Evolutionary conservation across 2,113 vertebrate genomes (phyloP), one percentile per base, ranked within the genome.

Genomic region (Pontoporia blainvillei): DNA sequence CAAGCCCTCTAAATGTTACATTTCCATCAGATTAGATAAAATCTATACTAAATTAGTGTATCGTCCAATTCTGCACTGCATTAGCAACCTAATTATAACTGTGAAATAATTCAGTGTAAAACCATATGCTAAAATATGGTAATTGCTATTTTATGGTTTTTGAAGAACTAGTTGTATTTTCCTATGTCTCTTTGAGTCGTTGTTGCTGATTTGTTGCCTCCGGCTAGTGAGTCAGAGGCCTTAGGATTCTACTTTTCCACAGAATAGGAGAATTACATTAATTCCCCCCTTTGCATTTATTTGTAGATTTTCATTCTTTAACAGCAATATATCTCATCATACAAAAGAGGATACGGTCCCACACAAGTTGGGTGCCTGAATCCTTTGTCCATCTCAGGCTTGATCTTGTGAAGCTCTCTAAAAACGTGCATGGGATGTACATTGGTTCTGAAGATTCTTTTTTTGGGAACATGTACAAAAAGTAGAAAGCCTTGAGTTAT

Each of bases 71-170:
- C 83, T 67, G 90, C 6, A 59, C 72, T 54, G 89, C 79, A 86
- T 91, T 91, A 97, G 81, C 66, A 85, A 12, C 87, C 96, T 92
- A 91, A 97, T 96, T 96, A 84, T 83, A 93, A 94, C 71, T 92
- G 66, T 84, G 94, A 94, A 29, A 85, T 97, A 97, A 91, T 97
- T 79, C 86, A 89, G 91, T 92, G 88, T 95, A 96, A 96, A 98
- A 95, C 94, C 83, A 49, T 90, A 92, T 95, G 97, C 69, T 97
- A 97, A 86, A 97, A 98, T 98, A 94, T 93, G 98, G 83, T 96
- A 49, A 96, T 96, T 93, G 93, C 73, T 94, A 91, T 41, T 96
- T 91, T 97, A 73, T 71, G 97, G 71, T 73, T 44, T 93, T 81
- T 95, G 57, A 96, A 97, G 93, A 89, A 27, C 57, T 66, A 31